Evolutionary conservation across 2,797 vertebrate species (phyloP).

Genomic region (Eulemur rubriventer): DNA sequence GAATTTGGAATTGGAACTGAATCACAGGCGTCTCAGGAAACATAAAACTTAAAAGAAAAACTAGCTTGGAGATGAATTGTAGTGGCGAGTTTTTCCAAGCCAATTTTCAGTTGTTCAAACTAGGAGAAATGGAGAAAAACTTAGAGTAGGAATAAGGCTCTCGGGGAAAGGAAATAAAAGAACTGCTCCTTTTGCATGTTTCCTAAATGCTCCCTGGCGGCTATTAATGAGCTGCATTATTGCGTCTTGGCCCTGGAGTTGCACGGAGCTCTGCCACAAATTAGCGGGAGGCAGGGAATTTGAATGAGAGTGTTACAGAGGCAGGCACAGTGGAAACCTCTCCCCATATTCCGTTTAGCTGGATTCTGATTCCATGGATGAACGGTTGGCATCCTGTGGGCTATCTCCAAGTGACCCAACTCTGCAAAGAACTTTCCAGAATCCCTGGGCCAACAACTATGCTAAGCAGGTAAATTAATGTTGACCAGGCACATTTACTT

Average conservation of each 20-base stretch:
- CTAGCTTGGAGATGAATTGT: conserved; percentile 54
- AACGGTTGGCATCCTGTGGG: not conserved
- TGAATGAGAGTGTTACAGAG: conserved; percentile 11
- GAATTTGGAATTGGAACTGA: conserved; percentile 58
- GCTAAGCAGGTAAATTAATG: not conserved
- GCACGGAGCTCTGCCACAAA: conserved; percentile 23
- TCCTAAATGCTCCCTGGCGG: conserved; percentile 61
- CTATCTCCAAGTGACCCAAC: not conserved
- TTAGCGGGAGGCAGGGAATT: conserved; percentile 50
- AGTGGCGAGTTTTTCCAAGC: conserved; percentile 55
- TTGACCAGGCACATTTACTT: not conserved
- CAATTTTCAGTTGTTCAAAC: conserved; percentile 65
- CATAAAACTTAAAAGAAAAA: conserved; percentile 40
- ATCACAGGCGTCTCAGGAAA: conserved; percentile 7
- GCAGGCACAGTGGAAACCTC: not conserved
- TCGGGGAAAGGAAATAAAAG: conserved; percentile 67
- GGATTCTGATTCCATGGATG: not conserved
- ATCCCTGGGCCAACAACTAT: not conserved
- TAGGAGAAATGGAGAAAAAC: conserved; percentile 47
- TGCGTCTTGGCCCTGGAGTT: conserved; percentile 41
- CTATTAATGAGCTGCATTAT: conserved; percentile 63
- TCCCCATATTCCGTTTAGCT: conserved; percentile 16
- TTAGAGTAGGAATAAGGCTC: conserved; percentile 60
- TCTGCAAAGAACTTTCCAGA: conserved; percentile 51
- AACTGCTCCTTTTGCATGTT: conserved; percentile 49